Percentiles rank a stretch among this genome's conserved stretches.
Conservation (phyloP, 2,113 vertebrate genomes). For the Marmota monax region DNA sequence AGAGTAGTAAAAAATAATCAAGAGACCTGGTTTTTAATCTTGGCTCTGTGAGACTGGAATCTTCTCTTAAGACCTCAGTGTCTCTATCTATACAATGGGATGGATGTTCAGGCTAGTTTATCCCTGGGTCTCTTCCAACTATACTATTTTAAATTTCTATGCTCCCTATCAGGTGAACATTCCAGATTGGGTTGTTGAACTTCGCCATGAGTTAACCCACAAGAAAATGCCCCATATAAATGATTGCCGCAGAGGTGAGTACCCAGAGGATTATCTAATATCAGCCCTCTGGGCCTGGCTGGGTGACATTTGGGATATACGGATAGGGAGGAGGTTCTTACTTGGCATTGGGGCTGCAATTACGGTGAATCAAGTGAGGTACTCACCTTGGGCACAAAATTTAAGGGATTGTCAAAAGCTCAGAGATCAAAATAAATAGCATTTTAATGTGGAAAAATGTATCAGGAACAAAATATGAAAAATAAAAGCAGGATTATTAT, state of each 20-base stretch:
- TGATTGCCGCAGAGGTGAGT: constrained; percentile 94
- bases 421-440: constrained; percentile 28
- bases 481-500: not conserved
- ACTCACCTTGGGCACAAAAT: constrained; percentile 16
- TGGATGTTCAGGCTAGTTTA: not conserved
- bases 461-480: not conserved
- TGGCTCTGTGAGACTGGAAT: not conserved
- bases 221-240: constrained; percentile 93
- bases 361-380: constrained; percentile 6
- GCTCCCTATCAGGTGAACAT: constrained; percentile 90
- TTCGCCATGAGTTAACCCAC: constrained; percentile 95
- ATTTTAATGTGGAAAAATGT: constrained; percentile 51
- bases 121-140: constrained; percentile 13
- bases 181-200: constrained; percentile 96
- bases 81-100: constrained; percentile 30
- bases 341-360: not conserved
- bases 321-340: not conserved
- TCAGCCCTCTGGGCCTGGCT: not conserved
- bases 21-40: constrained; percentile 46
- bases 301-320: not conserved
- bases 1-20: constrained; percentile 45
- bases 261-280: not conserved
- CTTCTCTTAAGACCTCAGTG: not conserved
- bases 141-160: constrained; percentile 62
- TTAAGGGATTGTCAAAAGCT: constrained; percentile 8